Conservation (phyloP, 2,113 vertebrate genomes). For the Theropithecus gelada region DNA sequence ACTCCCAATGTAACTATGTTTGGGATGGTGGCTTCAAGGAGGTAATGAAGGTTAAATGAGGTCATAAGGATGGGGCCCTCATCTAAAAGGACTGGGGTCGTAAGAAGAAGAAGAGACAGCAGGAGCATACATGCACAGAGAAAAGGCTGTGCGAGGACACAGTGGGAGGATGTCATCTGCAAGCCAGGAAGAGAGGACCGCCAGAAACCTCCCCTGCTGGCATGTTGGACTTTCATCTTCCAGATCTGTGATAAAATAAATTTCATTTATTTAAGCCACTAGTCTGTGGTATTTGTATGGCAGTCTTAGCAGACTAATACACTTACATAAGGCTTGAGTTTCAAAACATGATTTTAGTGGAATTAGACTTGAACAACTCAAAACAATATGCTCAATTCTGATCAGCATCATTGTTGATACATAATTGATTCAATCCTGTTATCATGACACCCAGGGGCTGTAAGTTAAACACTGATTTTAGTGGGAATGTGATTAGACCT, state of each 20-base stretch:
- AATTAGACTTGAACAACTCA: not conserved
- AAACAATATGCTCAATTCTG: not conserved
- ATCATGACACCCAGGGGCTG: not conserved
- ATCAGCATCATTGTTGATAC: not conserved
- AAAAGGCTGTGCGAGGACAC: not conserved
- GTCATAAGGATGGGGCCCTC: not conserved
- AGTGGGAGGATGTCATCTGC: not conserved
- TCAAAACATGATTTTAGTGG: not conserved
- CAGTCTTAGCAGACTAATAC: not conserved
- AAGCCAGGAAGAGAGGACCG: not conserved
- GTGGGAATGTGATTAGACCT: not conserved
- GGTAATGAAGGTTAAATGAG: not conserved
- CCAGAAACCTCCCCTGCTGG: not conserved
- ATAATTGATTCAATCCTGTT: not conserved
- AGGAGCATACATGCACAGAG: not conserved
- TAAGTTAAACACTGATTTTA: not conserved
- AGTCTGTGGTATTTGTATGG: not conserved
- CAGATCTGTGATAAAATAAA: not conserved
- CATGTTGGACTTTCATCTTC: not conserved
- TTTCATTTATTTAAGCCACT: not conserved
- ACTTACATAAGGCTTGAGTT: not conserved
- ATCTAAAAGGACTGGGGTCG: not conserved
- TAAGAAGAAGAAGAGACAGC: not conserved
- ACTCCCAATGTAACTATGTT: not conserved
- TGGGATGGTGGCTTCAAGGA: not conserved